Evolutionary conservation across 2,113 vertebrate genomes (phyloP).

Genomic region (Notarius lentiginosus): DNA sequence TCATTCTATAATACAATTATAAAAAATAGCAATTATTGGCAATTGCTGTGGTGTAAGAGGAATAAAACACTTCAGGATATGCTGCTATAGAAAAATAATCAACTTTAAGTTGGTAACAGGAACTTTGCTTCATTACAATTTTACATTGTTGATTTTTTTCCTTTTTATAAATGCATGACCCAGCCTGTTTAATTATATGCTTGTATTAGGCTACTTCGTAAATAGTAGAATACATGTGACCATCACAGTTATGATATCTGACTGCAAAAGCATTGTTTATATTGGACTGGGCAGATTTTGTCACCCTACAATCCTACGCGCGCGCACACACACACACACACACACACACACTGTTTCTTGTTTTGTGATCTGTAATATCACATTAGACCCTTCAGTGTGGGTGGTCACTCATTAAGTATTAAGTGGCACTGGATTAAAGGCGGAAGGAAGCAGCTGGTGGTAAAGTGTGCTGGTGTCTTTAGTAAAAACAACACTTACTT

Average conservation of each 20-base stretch:
- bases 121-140: not conserved
- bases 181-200: not conserved
- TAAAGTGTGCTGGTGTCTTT: slow-evolving; percentile 45
- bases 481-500: slow-evolving; percentile 58
- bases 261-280: not conserved
- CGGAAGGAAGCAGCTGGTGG: slow-evolving; percentile 47
- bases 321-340: not conserved
- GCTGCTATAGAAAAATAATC: not conserved
- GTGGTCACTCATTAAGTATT: slow-evolving; percentile 52
- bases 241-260: not conserved
- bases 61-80: not conserved
- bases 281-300: not conserved
- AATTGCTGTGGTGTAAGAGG: not conserved
- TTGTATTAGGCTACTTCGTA: not conserved
- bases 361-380: not conserved
- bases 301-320: not conserved
- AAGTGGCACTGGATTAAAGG: slow-evolving; percentile 48
- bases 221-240: not conserved
- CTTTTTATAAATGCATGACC: not conserved
- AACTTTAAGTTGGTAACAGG: not conserved
- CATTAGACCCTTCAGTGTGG: slow-evolving; percentile 4
- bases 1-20: too few species aligned
- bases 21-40: too few species aligned
- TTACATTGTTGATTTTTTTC: not conserved
- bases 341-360: not conserved